Conservation (phyloP, 2,797 vertebrate genomes). For the Gymnothorax reevesii region DNA sequence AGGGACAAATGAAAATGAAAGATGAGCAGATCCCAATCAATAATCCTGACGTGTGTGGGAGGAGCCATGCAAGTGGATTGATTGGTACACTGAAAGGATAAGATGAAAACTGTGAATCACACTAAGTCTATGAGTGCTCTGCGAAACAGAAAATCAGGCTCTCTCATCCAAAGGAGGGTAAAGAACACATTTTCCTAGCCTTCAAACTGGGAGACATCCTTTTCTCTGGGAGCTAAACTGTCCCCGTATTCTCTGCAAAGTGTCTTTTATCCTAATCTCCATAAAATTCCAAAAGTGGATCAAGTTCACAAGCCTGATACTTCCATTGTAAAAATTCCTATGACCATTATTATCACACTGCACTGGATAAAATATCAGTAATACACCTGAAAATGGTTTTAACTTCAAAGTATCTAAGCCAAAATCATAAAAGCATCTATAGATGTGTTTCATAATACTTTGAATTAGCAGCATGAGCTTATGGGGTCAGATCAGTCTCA, state of each 20-base stretch:
- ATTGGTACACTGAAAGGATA: neutral
- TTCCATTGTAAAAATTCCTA: too few relatives aligned
- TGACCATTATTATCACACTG: too few relatives aligned
- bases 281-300: neutral
- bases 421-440: too few relatives aligned
- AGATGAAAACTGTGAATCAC: neutral
- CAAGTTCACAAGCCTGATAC: neutral
- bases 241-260: neutral
- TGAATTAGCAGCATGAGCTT: too few relatives aligned
- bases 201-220: neutral
- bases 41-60: neutral
- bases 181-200: neutral
- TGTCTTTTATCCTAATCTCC: neutral
- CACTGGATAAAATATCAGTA: too few relatives aligned
- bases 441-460: too few relatives aligned
- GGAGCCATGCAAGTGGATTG: neutral
- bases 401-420: too few relatives aligned
- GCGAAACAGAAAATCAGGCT: neutral
- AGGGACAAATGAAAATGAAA: neutral
- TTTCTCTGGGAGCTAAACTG: neutral
- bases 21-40: neutral
- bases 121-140: neutral
- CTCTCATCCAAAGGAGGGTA: neutral
- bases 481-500: too few relatives aligned
- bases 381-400: too few relatives aligned